Evolutionary conservation across 2,888 invertebrate genomes (phyloP), one percentile per base, ranked within the genome.

Genomic region (Athalia cordata): DNA sequence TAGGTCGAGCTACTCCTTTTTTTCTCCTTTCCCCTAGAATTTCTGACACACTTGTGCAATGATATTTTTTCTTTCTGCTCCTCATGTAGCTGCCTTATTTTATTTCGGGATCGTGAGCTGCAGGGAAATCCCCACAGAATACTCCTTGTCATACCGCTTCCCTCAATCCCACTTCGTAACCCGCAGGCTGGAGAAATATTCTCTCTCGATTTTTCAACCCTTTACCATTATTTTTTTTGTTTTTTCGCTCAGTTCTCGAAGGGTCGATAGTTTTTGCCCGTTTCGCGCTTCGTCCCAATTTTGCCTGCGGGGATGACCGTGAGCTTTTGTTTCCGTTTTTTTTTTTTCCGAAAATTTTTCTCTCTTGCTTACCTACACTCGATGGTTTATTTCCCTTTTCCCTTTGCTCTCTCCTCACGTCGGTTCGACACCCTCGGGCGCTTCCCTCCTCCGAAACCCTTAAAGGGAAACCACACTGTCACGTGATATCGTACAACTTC

Each of bases 131-230:
- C 74, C 78, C 78, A 47, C 64, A 64, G 78, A 74, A 78, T 78
- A 61, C 64, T 55, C 62, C 65, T 70, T 70, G 61, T 77, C 64
- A 64, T 5, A 75, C 64, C 29, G 29, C 29, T 47, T 45, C 64
- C 55, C 70, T 61, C 78, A 68, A 78, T 78, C 62, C 70, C n/a
- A 62, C 8, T n/a, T n/a, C n/a, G 29, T 29, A 55, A 3, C 55
- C 66, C 77, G 3, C 65, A 29, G 74, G 55, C 45, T 52, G 70
- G 49, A 79, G 78, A 70, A 77, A 79, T 70, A 79, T 78, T 64
- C 29, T 52, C 78, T 45, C 45, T 15, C 78, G 52, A 80, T 77
- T 77, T 15, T 15, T 66, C 72, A 75, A 57, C 52, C 59, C 68
- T 78, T 47, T 43, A 29, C 72, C n/a, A 72, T 66, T 29, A 11